These are phyloP conservation scores for Rhagium mordax DNA, from an alignment of 2,888 invertebrate species.

Conservation along the genomic window DNA sequence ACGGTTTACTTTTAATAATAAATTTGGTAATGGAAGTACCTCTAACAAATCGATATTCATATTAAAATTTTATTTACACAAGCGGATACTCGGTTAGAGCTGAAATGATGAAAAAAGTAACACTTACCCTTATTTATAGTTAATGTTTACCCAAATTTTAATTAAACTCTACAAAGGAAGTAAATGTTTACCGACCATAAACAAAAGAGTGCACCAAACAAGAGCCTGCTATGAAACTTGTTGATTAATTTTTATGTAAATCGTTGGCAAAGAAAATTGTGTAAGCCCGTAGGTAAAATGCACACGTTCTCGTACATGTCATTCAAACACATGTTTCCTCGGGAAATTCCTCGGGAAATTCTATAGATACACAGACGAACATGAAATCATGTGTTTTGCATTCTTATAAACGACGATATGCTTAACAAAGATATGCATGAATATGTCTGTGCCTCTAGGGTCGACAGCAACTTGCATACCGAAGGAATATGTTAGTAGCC, in stretches of 20 bases:
- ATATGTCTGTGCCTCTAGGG: background rate
- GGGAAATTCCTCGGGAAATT: slow-evolving; percentile 6
- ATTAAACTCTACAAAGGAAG: background rate
- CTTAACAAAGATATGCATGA: background rate
- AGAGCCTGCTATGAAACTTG: background rate
- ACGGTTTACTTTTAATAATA: too few relatives aligned
- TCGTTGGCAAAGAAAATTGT: background rate
- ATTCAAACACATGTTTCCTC: slow-evolving; percentile 25
- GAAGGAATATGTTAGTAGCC: background rate
- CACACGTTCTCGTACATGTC: slow-evolving; percentile 4
- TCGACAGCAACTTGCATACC: background rate
- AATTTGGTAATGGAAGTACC: too few relatives aligned
- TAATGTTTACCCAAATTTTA: background rate
- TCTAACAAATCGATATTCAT: too few relatives aligned
- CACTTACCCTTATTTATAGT: too few relatives aligned
- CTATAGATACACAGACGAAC: slow-evolving; percentile 16
- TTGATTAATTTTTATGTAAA: background rate
- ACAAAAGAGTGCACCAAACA: background rate
- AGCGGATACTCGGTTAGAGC: too few relatives aligned
- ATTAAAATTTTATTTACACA: too few relatives aligned
- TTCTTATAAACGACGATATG: slow-evolving; percentile 24
- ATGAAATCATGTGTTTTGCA: slow-evolving; percentile 33
- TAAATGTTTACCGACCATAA: background rate
- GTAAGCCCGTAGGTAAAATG: background rate
- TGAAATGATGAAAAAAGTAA: too few relatives aligned